phyloP scores from a whole-genome alignment of 2,888 invertebrate species.

The Ganaspis brasiliensis region DNA sequence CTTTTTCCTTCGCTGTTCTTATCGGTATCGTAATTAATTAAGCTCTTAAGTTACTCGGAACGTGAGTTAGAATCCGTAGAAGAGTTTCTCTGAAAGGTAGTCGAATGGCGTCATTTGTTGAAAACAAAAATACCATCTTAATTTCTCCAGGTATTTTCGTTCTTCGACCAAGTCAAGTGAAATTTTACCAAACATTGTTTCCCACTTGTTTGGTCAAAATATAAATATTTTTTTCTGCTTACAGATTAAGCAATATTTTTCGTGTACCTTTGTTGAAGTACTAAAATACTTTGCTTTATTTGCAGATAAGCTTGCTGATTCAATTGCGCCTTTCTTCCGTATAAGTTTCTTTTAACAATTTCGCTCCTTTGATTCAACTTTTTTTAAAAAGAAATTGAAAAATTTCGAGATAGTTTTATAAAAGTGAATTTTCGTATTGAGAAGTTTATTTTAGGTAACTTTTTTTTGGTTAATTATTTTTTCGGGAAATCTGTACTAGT shows the following conservation, averaged over 20 bases:
- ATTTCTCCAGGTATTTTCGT: constrained; percentile 2
- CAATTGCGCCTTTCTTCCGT: background rate
- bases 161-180: constrained; percentile 13
- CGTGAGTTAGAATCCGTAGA: constrained; percentile 17
- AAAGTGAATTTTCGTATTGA: background rate
- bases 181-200: background rate
- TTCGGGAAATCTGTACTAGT: too few species aligned
- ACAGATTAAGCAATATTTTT: constrained; percentile 24
- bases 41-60: constrained; percentile 13
- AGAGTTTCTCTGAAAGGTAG: constrained; percentile 19
- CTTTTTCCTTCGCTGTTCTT: constrained; percentile 18
- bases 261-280: constrained; percentile 23
- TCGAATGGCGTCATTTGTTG: constrained; percentile 17
- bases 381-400: too few species aligned
- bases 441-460: too few species aligned
- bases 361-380: too few species aligned
- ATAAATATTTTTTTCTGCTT: constrained; percentile 12
- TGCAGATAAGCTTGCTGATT: constrained; percentile 24
- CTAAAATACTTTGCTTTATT: constrained; percentile 21
- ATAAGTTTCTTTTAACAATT: background rate
- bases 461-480: too few species aligned
- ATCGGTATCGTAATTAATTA: constrained; percentile 27
- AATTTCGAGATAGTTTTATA: background rate
- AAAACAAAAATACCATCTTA: constrained; percentile 18
- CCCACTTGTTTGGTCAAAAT: background rate